Conservation (phyloP, 2,113 vertebrate species). For the Pollimyrus isidori region DNA sequence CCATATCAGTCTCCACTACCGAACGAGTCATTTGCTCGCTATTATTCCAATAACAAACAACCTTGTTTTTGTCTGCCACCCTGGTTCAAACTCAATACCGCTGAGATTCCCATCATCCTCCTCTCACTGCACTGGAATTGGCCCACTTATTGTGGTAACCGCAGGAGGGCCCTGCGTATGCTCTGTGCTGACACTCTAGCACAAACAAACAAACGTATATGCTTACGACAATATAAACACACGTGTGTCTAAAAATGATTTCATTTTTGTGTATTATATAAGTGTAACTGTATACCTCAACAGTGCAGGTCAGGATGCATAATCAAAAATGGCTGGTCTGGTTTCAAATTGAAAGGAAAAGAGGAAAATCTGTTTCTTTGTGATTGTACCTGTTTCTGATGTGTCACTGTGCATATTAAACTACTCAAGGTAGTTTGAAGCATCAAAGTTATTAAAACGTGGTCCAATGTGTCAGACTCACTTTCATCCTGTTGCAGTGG, state of each 20-base stretch:
- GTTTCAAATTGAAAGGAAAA: neutral
- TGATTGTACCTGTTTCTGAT: neutral
- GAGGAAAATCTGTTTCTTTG: neutral
- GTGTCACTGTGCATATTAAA: neutral
- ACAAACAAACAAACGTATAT: neutral
- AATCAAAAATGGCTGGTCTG: neutral
- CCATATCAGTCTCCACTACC: neutral
- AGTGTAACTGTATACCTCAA: neutral
- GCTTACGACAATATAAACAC: neutral
- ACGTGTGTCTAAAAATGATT: neutral
- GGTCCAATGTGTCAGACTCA: neutral
- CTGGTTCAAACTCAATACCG: neutral
- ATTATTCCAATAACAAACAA: neutral
- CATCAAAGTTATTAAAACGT: neutral
- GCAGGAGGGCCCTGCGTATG: neutral
- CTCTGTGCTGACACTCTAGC: neutral
- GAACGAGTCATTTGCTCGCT: neutral
- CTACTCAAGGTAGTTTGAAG: neutral
- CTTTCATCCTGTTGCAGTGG: neutral
- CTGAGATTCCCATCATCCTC: constrained; percentile 5
- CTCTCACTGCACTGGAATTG: neutral
- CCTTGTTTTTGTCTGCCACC: neutral
- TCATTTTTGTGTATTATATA: neutral
- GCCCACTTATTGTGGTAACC: neutral
- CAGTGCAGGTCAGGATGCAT: neutral